Base-by-base conservation (phyloP, 2,888 invertebrate species). In the Drosophila peninsularis region DNA sequence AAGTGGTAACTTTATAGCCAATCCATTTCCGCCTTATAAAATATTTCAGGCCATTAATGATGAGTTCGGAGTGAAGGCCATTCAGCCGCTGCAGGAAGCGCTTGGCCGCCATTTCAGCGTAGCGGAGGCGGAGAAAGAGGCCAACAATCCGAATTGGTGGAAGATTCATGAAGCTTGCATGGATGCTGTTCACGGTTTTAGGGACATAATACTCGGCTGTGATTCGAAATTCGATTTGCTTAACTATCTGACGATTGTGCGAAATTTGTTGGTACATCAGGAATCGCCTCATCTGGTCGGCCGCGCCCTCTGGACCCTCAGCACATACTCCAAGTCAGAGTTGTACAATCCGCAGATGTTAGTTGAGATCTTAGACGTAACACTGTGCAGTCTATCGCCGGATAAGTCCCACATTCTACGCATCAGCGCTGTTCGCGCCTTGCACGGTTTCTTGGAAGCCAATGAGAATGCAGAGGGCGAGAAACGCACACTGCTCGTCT, bases 101-200 rank as follows among this genome's bases (percentile, higher is more conserved):
- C 91, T 95, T 10, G 93, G 93, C 0, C 93, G 94, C 32, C 95
- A 95, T 77, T 92, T 95, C 57, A 94, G 94, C 79, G 94, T 94
- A 42, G 93, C 94, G 3, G 93, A 94, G 79, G 90, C 92, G 37
- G 93, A 92, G 80, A 93, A 93, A 89, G 88, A 91, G 11, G 83
- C 92, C n/a, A 92, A 93, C 56, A 90, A 93, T 85, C 83, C 90
- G 34, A 90, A 93, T 64, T 94, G 95, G 94, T 96, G 95, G 96
- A 96, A 95, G 91, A 92, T 95, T 44, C 93, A 93, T 71, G 96
- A 96, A 90, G 94, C 95, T 0, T 94, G 94, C 58, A 94, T 96
- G 93, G 91, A 94, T 34, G 94, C 95, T 4, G 91, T 96, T 7
- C 95, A 94, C 49, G 92, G 93, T 27, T 93, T 93, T 17, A 93